Base-by-base conservation (phyloP, 2,888 invertebrate genomes). In the Exephanes ischioxanthus region DNA sequence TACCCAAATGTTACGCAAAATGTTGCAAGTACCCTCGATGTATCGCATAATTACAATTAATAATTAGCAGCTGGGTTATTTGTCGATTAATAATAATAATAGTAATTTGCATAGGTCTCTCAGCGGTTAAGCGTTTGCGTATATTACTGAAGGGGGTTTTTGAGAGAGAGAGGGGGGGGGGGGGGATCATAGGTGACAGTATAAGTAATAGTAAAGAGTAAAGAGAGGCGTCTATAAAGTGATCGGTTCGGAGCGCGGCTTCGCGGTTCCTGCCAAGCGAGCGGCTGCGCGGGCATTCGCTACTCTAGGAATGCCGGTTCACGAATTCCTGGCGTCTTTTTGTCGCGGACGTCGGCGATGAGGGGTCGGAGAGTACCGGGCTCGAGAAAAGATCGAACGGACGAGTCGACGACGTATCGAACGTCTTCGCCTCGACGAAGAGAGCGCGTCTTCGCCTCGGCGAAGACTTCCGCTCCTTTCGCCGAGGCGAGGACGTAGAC, bases 81-180 rank as follows among this genome's bases (percentile, higher is more conserved):
- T 51, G 48, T 68, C 7, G 41, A 73, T 80, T 80, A 84, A 77
- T 80, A 37, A 37, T 58, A 14, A 63, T 66, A 53, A 71, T 66
- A 33, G 48, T 68, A 77, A 76, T 72, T 63, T 84, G 80, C 84
- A 55, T 67, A 41, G 73, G n/a, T n/a, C 63, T 68, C 22, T 67
- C 45, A 78, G 84, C 73, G 78, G 61, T 77, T 51, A 81, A 78
- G 84, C 81, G n/a, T 75, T 85, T 70, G 77, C 73, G 53, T 78
- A 33, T 71, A 61, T 80, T 79, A 63, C 82, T 85, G 3, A 73
- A 9, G 11, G 41, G 41, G 11, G 11, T 41, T 41, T 41, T 41
- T 2, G 41, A 41, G 37, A 37, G 9, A n/a, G n/a, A n/a, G n/a
- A n/a, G n/a, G n/a, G n/a, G n/a, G n/a, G n/a, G n/a, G 7, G 6